These are phyloP conservation scores for Glareola pratincola DNA, from an alignment of 2,113 vertebrate species.

Conservation along the genomic window DNA sequence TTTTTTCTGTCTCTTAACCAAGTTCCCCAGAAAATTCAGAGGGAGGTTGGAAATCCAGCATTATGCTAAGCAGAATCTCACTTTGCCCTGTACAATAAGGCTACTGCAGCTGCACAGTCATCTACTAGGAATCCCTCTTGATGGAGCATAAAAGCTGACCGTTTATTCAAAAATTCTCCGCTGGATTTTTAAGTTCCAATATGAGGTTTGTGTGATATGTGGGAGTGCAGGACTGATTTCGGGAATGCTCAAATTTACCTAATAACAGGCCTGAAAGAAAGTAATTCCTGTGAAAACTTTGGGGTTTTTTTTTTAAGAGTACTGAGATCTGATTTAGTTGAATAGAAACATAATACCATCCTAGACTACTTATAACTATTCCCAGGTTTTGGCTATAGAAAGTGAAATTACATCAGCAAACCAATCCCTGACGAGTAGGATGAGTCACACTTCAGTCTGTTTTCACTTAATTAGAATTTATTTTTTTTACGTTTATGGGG, in stretches of 20 bases:
- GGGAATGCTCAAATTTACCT: not conserved
- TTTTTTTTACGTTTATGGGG: slow-evolving; percentile 53
- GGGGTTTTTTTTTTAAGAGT: not conserved
- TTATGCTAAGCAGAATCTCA: not conserved
- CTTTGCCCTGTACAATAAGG: not conserved
- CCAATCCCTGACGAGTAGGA: slow-evolving; percentile 18
- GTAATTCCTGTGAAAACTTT: not conserved
- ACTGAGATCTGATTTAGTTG: slow-evolving; percentile 17
- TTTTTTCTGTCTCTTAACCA: not conserved
- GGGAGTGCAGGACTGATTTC: not conserved
- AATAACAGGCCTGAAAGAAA: not conserved
- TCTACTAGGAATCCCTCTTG: not conserved
- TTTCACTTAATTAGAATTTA: slow-evolving; percentile 61
- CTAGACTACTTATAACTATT: slow-evolving; percentile 17
- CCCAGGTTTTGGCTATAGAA: slow-evolving; percentile 16
- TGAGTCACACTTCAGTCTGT: slow-evolving; percentile 64
- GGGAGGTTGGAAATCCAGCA: not conserved
- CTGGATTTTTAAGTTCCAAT: not conserved
- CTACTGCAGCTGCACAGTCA: not conserved
- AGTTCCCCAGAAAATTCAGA: not conserved
- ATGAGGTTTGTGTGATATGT: not conserved
- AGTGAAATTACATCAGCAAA: slow-evolving; percentile 61
- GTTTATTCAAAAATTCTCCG: not conserved
- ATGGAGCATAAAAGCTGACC: not conserved
- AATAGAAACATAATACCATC: not conserved